These are phyloP conservation scores for Proisotoma minuta DNA, from an alignment of 2,888 invertebrate genomes.

Conservation along the genomic window DNA sequence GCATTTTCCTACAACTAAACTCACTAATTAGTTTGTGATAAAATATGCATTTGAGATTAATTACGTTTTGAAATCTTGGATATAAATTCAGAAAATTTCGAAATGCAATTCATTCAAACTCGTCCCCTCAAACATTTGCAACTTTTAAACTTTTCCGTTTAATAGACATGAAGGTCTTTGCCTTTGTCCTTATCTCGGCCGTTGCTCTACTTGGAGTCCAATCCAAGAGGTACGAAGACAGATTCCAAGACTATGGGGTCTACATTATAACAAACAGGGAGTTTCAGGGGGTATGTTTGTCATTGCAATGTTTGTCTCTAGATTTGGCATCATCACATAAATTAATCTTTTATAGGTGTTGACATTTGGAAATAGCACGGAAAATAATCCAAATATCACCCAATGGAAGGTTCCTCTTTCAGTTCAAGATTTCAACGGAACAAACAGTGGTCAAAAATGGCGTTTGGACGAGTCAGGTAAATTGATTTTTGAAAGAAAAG, in stretches of 20 bases:
- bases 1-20: too few species aligned
- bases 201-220: neutral
- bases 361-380: conserved; percentile 11
- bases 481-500: neutral
- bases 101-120: too few species aligned
- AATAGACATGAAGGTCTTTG: neutral
- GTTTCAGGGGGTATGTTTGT: neutral
- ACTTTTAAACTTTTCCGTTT: too few species aligned
- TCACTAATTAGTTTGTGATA: too few species aligned
- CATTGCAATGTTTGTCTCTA: neutral
- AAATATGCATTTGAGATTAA: too few species aligned
- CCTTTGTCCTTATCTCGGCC: neutral
- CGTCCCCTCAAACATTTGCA: too few species aligned
- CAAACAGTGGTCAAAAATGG: conserved; percentile 33
- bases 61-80: too few species aligned
- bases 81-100: too few species aligned
- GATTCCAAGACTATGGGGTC: conserved; percentile 24
- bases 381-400: neutral
- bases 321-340: neutral
- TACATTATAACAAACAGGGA: conserved; percentile 30
- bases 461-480: conserved; percentile 23
- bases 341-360: conserved; percentile 22
- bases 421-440: conserved; percentile 11
- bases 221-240: conserved; percentile 7
- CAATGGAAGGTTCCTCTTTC: conserved; percentile 17